phyloP scores from a whole-genome alignment of 2,888 invertebrate species.

The Tillus elongatus region DNA sequence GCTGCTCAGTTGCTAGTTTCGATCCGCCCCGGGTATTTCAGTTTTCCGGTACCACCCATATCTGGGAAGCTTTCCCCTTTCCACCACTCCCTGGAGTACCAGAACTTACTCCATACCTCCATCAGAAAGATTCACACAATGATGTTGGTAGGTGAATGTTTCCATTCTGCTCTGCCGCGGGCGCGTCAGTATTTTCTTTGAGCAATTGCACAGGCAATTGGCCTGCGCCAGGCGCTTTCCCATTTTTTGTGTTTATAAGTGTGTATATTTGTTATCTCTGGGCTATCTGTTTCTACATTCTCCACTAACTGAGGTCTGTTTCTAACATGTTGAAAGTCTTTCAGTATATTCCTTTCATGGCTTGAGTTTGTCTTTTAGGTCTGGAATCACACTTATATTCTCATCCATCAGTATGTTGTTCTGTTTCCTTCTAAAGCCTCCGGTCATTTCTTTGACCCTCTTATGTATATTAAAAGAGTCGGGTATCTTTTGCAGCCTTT shows the following conservation, averaged over 20 bases:
- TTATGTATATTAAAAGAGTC: not conserved
- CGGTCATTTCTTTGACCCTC: slow-evolving; percentile 2
- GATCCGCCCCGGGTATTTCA: no score
- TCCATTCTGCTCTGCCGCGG: no score
- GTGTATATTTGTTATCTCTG: slow-evolving; percentile 3
- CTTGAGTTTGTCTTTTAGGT: slow-evolving; percentile 3
- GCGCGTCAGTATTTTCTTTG: no score
- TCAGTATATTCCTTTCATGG: slow-evolving; percentile 1
- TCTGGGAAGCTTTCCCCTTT: slow-evolving; percentile 3
- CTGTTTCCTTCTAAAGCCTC: slow-evolving; percentile 4
- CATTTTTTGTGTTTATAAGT: slow-evolving; percentile 1
- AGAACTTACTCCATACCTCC: no score
- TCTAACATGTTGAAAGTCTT: not conserved
- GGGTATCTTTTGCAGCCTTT: not conserved
- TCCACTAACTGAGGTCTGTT: slow-evolving; percentile 2
- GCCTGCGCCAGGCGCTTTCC: slow-evolving; percentile 4
- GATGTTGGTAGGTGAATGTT: no score
- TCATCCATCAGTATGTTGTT: slow-evolving; percentile 3
- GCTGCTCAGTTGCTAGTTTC: slow-evolving; percentile 4
- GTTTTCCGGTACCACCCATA: slow-evolving; percentile 4
- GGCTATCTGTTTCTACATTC: slow-evolving; percentile 1
- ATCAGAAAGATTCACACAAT: no score
- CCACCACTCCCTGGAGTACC: no score
- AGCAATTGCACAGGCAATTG: not conserved
- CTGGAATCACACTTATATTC: not conserved